Evolutionary conservation across 2,888 invertebrate genomes (phyloP), one percentile per base, ranked within the genome.

Genomic region (Sinohyriopsis cumingii): DNA sequence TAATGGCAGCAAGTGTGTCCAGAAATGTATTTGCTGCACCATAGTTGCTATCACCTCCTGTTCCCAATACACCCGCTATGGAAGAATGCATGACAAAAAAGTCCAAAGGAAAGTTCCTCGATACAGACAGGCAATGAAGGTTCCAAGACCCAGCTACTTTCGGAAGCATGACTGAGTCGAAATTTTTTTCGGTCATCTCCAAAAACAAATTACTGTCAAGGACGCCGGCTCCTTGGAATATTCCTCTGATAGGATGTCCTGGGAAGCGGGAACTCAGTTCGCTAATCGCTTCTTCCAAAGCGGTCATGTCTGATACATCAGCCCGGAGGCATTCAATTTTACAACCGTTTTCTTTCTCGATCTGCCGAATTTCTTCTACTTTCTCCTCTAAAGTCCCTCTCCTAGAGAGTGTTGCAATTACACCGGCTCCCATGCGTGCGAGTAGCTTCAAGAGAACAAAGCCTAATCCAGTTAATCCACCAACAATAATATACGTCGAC

Each of bases 141-240:
- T 86, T 86, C 78, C 81, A 79, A n/a, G 81, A 72, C n/a, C 86
- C 86, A 33, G 76, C 65, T 9, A 86, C 77, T 68, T 86, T 86
- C 19, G 86, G 82, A 5, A 71, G 64, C 45, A 81, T 45, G 0
- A 79, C 81, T 53, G 67, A 72, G 15, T 67, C 60, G 19, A 84
- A 69, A 19, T 74, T 72, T 33, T 77, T 71, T 53, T 66, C 56
- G 18, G 77, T 74, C 71, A 81, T 71, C n/a, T 77, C 73, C 1
- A 67, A 45, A 12, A 82, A 55, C 6, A 76, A 59, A 15, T 69
- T 59, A 64, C 81, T 78, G 12, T 76, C 72, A 3, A 83, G 65
- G 53, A 84, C 76, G 56, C 79, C 84, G 6, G 82, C 84, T 12
- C 83, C 82, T 62, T 81, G 81, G 64, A 86, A 82, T n/a, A 86